Base-by-base conservation (phyloP, 92 coral and sea anemone genomes). In the Chrysogorgia sp. region DNA sequence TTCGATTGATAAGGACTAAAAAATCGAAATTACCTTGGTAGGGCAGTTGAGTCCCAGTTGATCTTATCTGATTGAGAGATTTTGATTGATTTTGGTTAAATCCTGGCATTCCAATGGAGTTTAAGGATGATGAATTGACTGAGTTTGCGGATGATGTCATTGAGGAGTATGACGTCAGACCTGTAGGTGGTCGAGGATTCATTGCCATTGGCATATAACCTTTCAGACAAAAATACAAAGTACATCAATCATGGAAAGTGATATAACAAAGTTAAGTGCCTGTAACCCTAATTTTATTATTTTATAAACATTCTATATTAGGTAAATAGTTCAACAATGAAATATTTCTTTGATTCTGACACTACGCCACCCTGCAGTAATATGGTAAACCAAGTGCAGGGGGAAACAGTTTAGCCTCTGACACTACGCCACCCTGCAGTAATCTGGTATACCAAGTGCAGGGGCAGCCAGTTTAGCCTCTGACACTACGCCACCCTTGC, bases 41-140 rank as follows among this genome's bases (percentile, higher is more conserved):
- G 49, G 62, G 34, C 3, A 31, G 77, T 1, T 55, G 21, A 48
- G 61, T 10, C 40, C 48, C 33, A 37, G 30, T 29, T 48, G 61
- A 45, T 47, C 25, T 31, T 61, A 71, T 71, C 62, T 49, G 61
- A 57, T 71, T 71, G 13, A 71, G 63, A 19, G 40, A 23, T 71
- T 43, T 71, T 25, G 77, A 4, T 52, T 71, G 77, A 17, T 55
- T 22, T 33, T 57, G 52, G 29, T 28, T 55, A 33, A 71, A 71
- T 34, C 77, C 77, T 48, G 77, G 77, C 15, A 71, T 45, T 29
- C 49, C 77, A 10, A 71, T 19, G 3, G 77, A 71, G 55, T 29
- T 49, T n/a, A 71, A 45, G 21, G 77, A 71, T 26, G 77, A 47
- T 31, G 60, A 15, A 19, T 55, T 52, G 25, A 31, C 33, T 52